A percentile compares a stretch with the other conserved stretches of the same genome.
These are phyloP conservation scores for Brachynemurus nebulosus DNA, from an alignment of 2,888 invertebrate genomes.

Conservation along the genomic window DNA sequence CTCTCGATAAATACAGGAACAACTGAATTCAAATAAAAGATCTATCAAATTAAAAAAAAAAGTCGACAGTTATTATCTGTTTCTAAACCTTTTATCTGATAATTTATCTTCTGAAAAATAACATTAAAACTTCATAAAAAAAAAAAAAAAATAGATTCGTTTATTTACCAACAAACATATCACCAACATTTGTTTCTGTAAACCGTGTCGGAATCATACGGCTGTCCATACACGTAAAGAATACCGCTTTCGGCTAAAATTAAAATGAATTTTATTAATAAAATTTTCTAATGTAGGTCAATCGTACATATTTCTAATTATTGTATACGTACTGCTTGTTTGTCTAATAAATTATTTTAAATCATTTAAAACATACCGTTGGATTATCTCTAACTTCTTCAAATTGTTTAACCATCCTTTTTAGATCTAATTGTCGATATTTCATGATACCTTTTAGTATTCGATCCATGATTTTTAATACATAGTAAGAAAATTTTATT, in stretches of 20 bases:
- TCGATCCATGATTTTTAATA: constrained; percentile 52
- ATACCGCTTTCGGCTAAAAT: constrained; percentile 86
- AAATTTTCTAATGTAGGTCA: background rate
- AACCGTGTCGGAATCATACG: constrained; percentile 93
- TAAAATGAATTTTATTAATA: constrained; percentile 14
- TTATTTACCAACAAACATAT: constrained; percentile 83
- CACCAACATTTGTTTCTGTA: constrained; percentile 89
- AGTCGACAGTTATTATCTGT: no score
- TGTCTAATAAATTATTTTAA: background rate
- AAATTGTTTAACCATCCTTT: constrained; percentile 86
- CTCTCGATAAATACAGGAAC: no score
- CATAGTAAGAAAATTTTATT: no score
- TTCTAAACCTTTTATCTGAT: no score
- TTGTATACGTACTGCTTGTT: no score
- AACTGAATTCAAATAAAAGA: background rate
- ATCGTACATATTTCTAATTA: no score
- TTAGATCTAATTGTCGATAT: constrained; percentile 67
- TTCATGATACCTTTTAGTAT: constrained; percentile 82
- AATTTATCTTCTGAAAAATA: no score
- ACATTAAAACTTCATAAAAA: no score
- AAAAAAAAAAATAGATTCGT: background rate
- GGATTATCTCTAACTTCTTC: constrained; percentile 79
- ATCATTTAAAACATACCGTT: constrained; percentile 38
- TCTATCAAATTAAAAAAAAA: no score
- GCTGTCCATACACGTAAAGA: constrained; percentile 97